Evolutionary conservation across 1,140 invertebrate species (phyloP), one percentile per base, ranked within the genome.

Genomic region (Zaprionus ghesquierei): DNA sequence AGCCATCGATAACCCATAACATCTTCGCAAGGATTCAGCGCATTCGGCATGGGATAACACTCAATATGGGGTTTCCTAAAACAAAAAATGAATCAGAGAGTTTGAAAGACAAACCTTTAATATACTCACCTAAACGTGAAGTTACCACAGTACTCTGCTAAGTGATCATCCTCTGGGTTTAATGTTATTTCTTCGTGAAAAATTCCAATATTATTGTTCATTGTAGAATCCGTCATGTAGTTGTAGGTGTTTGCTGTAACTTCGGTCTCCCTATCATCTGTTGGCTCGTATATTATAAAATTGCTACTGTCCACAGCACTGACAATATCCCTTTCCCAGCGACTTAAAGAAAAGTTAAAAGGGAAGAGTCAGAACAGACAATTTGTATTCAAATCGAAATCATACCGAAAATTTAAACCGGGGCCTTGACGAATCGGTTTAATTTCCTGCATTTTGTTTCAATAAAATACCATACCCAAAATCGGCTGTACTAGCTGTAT

Each of bases 1-100:
- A 98, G 93, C 93, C 94, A 96, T 46, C 94, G 93, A 90, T 95
- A 96, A 13, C 97, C 97, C 95, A 98, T 97, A 5, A 98, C 96
- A 84, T 98, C 97, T 92, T 98, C 97, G 90, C 97, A 96, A 5
- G 97, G 97, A 92, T 97, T 98, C 38, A 98, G 94, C 0, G 96
- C 96, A 91, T 98, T 96, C 1, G 97, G 96, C 73, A 93, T 93
- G 0, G 97, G 97, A 55, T 93, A 94, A 86, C 97, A 98, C 41
- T 94, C 92, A 2, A 97, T 94, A 55, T 78, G 66, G 3, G 75
- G 77, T 61, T 91, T 90, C 46, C 90, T 91, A 25, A 3, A 10
- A 27, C 2, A 22, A 2, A 29, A 18, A 29, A 8, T 29, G n/a
- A 29, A 10, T n/a, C 4, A 25, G 12, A 27, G 2, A 5, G 20